A percentile compares a stretch with the other conserved stretches of the same genome.
Evolutionary conservation across 1,140 invertebrate species (phyloP).

Genomic region (Neodiprion fabricii): DNA sequence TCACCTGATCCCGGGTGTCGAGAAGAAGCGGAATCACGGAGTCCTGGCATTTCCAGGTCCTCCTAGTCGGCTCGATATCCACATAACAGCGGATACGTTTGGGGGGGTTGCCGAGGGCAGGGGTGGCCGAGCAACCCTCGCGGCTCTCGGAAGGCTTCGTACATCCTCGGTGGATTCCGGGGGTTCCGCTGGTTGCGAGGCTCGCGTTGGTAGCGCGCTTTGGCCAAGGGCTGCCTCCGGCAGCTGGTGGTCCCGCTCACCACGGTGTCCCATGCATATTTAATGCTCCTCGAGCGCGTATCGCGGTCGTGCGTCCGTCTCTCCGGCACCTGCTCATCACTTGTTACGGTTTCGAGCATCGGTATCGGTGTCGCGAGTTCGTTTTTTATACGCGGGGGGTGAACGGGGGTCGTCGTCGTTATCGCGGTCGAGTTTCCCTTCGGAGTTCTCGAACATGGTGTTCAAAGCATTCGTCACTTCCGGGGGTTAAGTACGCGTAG

Average conservation of each 20-base stretch:
- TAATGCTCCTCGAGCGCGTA: not conserved
- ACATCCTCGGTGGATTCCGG: not conserved
- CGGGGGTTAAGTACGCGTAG: too few species aligned
- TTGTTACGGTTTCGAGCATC: not conserved
- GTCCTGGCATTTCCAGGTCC: not conserved
- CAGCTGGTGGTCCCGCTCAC: constrained; percentile 4
- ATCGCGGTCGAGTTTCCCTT: too few species aligned
- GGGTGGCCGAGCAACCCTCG: not conserved
- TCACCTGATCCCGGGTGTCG: not conserved
- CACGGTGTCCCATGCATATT: constrained; percentile 1
- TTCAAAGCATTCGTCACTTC: too few species aligned
- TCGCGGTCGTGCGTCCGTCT: not conserved
- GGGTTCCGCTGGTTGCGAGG: not conserved
- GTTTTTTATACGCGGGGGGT: not conserved
- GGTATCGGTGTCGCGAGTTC: not conserved
- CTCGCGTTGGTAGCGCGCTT: not conserved
- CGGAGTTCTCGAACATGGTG: too few species aligned
- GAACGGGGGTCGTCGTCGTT: too few species aligned
- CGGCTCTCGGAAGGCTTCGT: not conserved
- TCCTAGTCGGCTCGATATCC: not conserved
- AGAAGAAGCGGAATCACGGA: not conserved
- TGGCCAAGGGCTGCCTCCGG: not conserved
- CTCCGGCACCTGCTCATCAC: not conserved
- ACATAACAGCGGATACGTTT: not conserved
- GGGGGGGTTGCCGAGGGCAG: not conserved